Percentiles rank a stretch among this genome's conserved stretches.
Conservation (phyloP, 2,888 invertebrate genomes). For the Drosophila meridiana region DNA sequence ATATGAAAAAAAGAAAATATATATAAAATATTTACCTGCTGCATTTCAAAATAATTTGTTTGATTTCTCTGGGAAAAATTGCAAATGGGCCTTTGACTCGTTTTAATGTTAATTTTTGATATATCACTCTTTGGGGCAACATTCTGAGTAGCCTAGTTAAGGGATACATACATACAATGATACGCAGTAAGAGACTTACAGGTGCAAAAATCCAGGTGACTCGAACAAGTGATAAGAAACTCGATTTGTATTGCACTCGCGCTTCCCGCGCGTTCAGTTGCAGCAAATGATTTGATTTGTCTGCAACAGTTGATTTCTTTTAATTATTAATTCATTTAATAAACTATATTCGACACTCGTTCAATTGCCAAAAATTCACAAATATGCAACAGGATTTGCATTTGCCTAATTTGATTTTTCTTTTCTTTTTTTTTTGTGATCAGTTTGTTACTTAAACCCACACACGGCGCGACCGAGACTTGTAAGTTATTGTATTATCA, state of each 20-base stretch:
- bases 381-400: constrained; percentile 12
- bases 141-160: not conserved
- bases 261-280: not conserved
- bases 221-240: constrained; percentile 12
- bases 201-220: not conserved
- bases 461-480: constrained; percentile 4
- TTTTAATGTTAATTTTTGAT: not conserved
- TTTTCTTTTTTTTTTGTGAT: not conserved
- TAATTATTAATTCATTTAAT: not conserved
- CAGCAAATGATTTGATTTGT: not conserved
- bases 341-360: not conserved
- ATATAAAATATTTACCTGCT: constrained; percentile 51
- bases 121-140: not conserved
- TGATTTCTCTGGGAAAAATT: constrained; percentile 3
- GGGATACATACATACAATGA: not conserved
- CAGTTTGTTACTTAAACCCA: constrained; percentile 21
- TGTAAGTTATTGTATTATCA: not conserved
- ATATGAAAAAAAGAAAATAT: constrained; percentile 28
- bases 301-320: not conserved
- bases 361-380: not conserved
- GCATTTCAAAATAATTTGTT: constrained; percentile 41
- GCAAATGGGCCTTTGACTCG: not conserved
- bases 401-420: not conserved
- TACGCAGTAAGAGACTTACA: not conserved
- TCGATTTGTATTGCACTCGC: no score